Evolutionary conservation across 1,140 invertebrate genomes (phyloP).

Genomic region (Coelopa frigida): DNA sequence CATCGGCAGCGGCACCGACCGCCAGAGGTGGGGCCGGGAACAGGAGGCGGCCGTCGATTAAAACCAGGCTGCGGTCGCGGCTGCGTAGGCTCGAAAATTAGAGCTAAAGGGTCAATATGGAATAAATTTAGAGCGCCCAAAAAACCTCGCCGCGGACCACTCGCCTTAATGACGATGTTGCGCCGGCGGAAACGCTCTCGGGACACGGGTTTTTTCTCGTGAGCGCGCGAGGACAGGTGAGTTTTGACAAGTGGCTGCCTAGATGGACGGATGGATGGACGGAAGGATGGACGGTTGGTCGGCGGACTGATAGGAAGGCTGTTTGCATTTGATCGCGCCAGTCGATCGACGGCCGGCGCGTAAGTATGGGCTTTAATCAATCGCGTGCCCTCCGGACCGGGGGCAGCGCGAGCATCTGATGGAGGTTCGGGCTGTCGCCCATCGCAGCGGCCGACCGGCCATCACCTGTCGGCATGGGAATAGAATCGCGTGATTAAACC

Average conservation of each 20-base stretch:
- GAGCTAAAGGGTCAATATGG: constrained; percentile 36
- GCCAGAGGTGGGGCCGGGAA: constrained; percentile 1
- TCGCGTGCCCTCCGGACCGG: too few relatives aligned
- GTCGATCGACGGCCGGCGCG: neutral
- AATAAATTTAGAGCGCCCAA: constrained; percentile 28
- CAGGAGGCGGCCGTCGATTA: constrained; percentile 22
- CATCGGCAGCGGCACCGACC: constrained; percentile 8
- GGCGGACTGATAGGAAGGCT: too few relatives aligned
- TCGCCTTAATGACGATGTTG: too few relatives aligned
- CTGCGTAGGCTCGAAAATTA: constrained; percentile 36
- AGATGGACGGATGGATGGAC: constrained; percentile 10
- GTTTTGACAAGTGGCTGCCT: constrained; percentile 18
- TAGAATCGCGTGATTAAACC: constrained; percentile 38
- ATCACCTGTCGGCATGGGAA: neutral
- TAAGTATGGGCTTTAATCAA: constrained; percentile 31
- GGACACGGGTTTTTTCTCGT: constrained; percentile 33
- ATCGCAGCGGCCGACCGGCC: too few relatives aligned
- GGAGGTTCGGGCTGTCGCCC: too few relatives aligned
- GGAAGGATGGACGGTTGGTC: neutral
- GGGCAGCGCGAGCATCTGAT: too few relatives aligned
- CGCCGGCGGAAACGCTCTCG: too few relatives aligned
- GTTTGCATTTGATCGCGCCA: neutral
- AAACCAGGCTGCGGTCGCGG: constrained; percentile 37
- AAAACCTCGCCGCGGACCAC: too few relatives aligned
- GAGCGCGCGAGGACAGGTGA: constrained; percentile 39